Base-by-base conservation (phyloP, 1,140 invertebrate species). In the Drosophila melanica region DNA sequence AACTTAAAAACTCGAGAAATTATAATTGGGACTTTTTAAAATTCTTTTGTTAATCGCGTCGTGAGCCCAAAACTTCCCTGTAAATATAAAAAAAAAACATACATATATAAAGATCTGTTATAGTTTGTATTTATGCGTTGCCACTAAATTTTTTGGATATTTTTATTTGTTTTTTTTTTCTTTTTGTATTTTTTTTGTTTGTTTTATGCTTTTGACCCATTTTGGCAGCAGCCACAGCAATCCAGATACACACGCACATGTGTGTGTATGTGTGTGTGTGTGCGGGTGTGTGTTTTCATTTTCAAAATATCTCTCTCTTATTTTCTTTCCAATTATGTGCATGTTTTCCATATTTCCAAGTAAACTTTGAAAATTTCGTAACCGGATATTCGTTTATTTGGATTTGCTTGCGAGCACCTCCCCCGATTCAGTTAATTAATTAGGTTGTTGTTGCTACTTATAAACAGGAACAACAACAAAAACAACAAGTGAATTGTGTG, bases 61-160 rank as follows among this genome's bases (percentile, higher is more conserved):
- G 90, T 90, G 79, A 91, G 90, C 95, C 95, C 95, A 95, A 95
- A 94, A 95, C 95, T 95, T 95, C 95, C 95, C 95, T 95, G 93
- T 45, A 93, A 92, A 91, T 84, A 62, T 14, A 64, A 23, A 79
- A 20, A 55, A 60, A 57, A 47, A 58, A 69, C 1, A 27, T 18
- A 18, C 45, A 27, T 9, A 39, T 8, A 27, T 18, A 14, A 45
- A 27, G 12, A 39, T 78, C 18, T 70, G 53, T 67, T 79, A 53
- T 16, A 39, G 35, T 4, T 12, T 33, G 12, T 6, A 2, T 14
- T 2, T 14, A n/a, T 14, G 39, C 39, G 4, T 14, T 7, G 12
- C 6, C 5, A 50, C 14, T 39, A 4, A 33, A 35, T 72, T 72
- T 77, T 84, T 69, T 67, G 54, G 23, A 59, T 64, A 72, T 68